Base-by-base conservation (phyloP, 2,888 invertebrate genomes). In the Nomada flava region DNA sequence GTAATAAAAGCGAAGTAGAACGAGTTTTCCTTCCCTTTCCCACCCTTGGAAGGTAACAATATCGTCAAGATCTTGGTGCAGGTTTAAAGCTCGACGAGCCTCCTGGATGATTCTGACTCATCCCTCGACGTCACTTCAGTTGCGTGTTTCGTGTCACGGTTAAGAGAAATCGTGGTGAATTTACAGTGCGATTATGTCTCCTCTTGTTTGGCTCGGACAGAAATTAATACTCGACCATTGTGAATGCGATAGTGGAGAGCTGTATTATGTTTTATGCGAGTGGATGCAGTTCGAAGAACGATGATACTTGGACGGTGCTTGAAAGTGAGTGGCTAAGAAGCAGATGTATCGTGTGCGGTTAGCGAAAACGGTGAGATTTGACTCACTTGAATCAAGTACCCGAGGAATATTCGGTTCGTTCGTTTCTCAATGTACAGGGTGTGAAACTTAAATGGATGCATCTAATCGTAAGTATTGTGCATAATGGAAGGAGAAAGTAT, bases 121-220 rank as follows among this genome's bases (percentile, higher is more conserved):
- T 60, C 65, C 29, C 60, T 60, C 64, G 26, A 50, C 59, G 50
- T 63, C 63, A 42, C 53, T 76, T 42, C 50, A 36, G 47, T 63
- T 47, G 60, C 60, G 62, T 73, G 62, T 74, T 47, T 7, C 29
- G 55, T 55, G 52, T 57, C 64, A 57, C 65, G 76, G 76, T 55
- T 76, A 60, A 76, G 78, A 76, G 78, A 68, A 76, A 78, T 76
- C 67, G 55, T 18, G 23, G n/a, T 47, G 47, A 57, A 23, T 47
- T 44, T 42, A 11, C 76, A 13, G 36, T 36, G 47, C 62, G 47
- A 44, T 63, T 26, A 23, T 52, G 57, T 75, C 13, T 52, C 57
- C 76, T 65, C 63, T 57, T 59, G 76, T 57, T 26, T 18, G 26
- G 64, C 50, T 42, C 42, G 36, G 64, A 75, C 76, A 59, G 76